A percentile compares a stretch with the other conserved stretches of the same genome.
phyloP scores from a whole-genome alignment of 2,113 vertebrate genomes.

The Aegithalos caudatus region DNA sequence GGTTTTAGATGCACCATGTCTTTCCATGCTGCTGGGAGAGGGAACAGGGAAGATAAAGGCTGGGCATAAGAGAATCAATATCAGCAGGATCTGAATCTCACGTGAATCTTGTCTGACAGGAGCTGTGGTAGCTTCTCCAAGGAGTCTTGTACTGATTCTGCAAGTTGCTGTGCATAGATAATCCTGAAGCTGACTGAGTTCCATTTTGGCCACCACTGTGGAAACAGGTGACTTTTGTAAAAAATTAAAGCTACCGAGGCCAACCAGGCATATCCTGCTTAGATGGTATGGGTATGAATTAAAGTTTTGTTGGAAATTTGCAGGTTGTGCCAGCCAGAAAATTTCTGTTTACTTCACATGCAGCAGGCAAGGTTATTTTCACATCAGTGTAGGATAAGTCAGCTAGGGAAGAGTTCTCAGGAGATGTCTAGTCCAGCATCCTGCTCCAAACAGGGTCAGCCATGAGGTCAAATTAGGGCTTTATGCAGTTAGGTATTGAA shows the following conservation, averaged over 20 bases:
- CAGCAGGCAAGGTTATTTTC: not conserved
- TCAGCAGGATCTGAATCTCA: not conserved
- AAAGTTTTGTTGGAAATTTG: not conserved
- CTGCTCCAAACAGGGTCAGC: not conserved
- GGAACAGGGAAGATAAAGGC: not conserved
- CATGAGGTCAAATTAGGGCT: not conserved
- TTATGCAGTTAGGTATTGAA: not conserved
- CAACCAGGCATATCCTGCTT: not conserved
- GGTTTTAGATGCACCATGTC: not conserved
- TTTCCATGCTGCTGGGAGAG: not conserved
- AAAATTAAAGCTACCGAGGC: rapidly evolving
- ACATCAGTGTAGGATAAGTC: not conserved
- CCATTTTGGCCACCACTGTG: not conserved
- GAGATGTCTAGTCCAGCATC: not conserved
- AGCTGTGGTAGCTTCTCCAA: not conserved
- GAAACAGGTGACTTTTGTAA: not conserved
- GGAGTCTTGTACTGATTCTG: not conserved
- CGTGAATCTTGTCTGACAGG: not conserved
- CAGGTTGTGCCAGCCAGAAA: not conserved
- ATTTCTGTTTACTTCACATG: not conserved
- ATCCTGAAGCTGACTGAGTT: not conserved
- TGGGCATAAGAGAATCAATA: not conserved
- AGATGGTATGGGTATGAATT: not conserved
- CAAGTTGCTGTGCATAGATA: not conserved
- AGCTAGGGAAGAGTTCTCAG: not conserved